Conservation (phyloP, 2,113 vertebrate species). For the Rattus rattus region DNA sequence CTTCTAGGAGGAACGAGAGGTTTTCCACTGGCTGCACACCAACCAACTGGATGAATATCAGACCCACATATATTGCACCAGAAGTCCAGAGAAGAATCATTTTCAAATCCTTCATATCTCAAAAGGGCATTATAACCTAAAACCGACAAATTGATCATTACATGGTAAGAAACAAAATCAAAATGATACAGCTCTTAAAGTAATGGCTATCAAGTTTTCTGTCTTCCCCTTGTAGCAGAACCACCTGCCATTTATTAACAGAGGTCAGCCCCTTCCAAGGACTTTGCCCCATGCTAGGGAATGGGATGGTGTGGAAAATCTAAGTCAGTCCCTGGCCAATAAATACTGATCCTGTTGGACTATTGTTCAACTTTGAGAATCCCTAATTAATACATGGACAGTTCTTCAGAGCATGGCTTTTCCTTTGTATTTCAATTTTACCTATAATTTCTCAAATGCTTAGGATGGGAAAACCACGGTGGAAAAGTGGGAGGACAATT, state of each 20-base stretch:
- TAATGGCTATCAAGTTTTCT: background rate
- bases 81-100: constrained; percentile 95
- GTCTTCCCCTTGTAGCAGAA: background rate
- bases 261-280: background rate
- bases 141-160: constrained; percentile 62
- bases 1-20: constrained; percentile 97
- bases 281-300: too few species aligned
- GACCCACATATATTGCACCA: constrained; percentile 96
- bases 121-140: constrained; percentile 96
- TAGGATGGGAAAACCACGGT: background rate
- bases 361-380: background rate
- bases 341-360: background rate
- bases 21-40: constrained; percentile 97
- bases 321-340: background rate
- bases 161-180: background rate
- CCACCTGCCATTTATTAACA: background rate
- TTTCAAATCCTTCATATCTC: constrained; percentile 98
- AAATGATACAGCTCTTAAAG: background rate
- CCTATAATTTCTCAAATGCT: background rate
- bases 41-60: constrained; percentile 97
- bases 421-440: constrained; percentile 38
- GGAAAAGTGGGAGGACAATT: background rate
- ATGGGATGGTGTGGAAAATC: background rate
- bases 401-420: background rate
- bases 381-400: background rate